Conservation (phyloP, 2,888 invertebrate genomes). For the Drosophila buzzatii region DNA sequence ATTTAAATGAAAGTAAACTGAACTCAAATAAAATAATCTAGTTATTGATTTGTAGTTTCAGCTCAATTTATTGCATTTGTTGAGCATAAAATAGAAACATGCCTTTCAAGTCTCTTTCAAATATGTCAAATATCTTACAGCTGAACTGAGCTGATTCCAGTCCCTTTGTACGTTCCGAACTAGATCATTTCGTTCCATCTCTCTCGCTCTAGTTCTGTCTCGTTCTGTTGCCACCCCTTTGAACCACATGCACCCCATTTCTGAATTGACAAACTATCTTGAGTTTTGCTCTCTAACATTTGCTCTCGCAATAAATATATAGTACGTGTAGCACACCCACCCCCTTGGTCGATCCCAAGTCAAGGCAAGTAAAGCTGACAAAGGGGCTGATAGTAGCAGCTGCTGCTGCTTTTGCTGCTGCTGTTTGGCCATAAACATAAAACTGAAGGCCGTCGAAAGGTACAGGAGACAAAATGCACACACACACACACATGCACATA, state of each 20-base stretch:
- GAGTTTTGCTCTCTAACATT: slow-evolving; percentile 30
- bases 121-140: background rate
- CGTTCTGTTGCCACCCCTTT: slow-evolving; percentile 37
- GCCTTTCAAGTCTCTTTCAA: background rate
- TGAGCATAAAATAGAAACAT: background rate
- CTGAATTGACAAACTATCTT: slow-evolving; percentile 41
- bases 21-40: background rate
- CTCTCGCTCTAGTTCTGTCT: slow-evolving; percentile 17
- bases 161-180: slow-evolving; percentile 15
- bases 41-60: background rate
- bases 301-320: slow-evolving; percentile 13
- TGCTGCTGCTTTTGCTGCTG: background rate
- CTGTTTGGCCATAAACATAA: slow-evolving; percentile 32
- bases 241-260: slow-evolving; percentile 35
- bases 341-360: slow-evolving; percentile 51
- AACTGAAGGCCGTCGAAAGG: slow-evolving; percentile 24
- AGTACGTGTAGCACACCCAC: slow-evolving; percentile 24
- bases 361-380: slow-evolving; percentile 32
- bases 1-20: slow-evolving; percentile 7
- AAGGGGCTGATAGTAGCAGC: slow-evolving; percentile 38
- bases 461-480: slow-evolving; percentile 9
- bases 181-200: slow-evolving; percentile 32
- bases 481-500: slow-evolving; percentile 11
- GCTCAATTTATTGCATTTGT: background rate
- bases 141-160: slow-evolving; percentile 24